phyloP scores from a whole-genome alignment of 2,888 invertebrate species.

The Osmoderma eremita region DNA sequence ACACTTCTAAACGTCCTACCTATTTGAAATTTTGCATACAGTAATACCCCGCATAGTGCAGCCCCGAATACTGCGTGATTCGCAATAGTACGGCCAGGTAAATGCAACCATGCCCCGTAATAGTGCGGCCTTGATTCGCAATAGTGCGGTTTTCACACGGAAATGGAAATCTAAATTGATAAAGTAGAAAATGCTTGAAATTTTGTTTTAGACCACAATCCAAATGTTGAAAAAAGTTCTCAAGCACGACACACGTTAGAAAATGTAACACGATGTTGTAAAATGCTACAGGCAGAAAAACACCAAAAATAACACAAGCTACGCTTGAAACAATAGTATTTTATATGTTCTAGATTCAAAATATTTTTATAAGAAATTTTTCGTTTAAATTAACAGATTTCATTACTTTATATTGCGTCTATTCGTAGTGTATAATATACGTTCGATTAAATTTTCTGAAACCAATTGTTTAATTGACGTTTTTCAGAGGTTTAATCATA shows the following conservation, averaged over 20 bases:
- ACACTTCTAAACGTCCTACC: too few relatives aligned
- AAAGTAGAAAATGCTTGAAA: conserved; percentile 1
- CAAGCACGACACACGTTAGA: conserved; percentile 3
- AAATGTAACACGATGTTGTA: conserved; percentile 4
- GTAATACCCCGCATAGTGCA: conserved; percentile 3
- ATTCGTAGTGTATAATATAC: too few relatives aligned
- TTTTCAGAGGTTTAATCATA: too few relatives aligned
- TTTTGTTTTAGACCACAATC: conserved; percentile 8
- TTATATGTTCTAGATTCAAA: too few relatives aligned
- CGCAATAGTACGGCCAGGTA: conserved; percentile 9
- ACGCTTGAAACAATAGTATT: too few relatives aligned
- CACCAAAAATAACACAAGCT: background rate
- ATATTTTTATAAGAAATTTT: too few relatives aligned
- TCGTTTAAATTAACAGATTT: too few relatives aligned
- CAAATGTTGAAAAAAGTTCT: conserved; percentile 6
- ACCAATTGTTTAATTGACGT: too few relatives aligned
- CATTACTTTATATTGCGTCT: too few relatives aligned
- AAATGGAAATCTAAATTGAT: background rate
- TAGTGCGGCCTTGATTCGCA: conserved; percentile 13
- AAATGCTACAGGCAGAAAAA: conserved; percentile 8
- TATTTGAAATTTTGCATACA: background rate
- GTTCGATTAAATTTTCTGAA: too few relatives aligned
- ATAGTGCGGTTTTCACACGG: conserved; percentile 1
- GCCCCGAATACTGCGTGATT: conserved; percentile 5
- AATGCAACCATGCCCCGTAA: conserved; percentile 13